Evolutionary conservation across 37 sponge, comb jelly and placozoan species (phyloP), one percentile per base, ranked within the genome.

Genomic region (Crambe crambe): DNA sequence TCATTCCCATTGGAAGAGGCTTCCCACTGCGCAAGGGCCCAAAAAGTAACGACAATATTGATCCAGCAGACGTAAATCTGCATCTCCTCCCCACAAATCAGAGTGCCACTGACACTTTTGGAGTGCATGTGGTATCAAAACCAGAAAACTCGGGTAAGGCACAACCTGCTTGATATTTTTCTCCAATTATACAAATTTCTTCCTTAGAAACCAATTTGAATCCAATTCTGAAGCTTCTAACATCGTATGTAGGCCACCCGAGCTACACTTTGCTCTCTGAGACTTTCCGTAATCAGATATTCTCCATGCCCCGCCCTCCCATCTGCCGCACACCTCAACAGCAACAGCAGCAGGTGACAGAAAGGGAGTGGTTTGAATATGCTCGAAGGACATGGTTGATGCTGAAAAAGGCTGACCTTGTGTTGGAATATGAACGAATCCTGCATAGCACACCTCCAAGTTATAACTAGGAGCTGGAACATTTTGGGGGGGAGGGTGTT

Each of bases 291-390:
- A 88, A 85, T 71, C 93, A 88, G 74, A 60, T 92, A 22, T 87
- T 91, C 70, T 66, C 83, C 47, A 91, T 91, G 87, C 87, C 87
- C 56, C 83, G 91, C 58, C 79, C 83, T 36, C 75, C 87, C 34
- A 60, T 86, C 38, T 29, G 79, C 3, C 59, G 35, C 1, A 74
- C 81, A 17, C 61, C 6, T 9, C 54, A 51, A 51, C 59, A 58
- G 20, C 66, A 65, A 34, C 66, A 65, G 10, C 90, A 75, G 62
- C 87, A 86, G 43, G 66, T 91, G 75, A 82, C 83, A 15, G 91
- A 91, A 56, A 82, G 70, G 75, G 87, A 91, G 26, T 91, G 91
- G 91, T 83, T 77, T 59, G 77, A 82, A 0, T 86, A 83, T 59
- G 83, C 87, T 37, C 42, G 78, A 8, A 65, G 73, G 32, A 66